phyloP scores from a whole-genome alignment of 2,888 invertebrate species.

The Folsomia manolachei region DNA sequence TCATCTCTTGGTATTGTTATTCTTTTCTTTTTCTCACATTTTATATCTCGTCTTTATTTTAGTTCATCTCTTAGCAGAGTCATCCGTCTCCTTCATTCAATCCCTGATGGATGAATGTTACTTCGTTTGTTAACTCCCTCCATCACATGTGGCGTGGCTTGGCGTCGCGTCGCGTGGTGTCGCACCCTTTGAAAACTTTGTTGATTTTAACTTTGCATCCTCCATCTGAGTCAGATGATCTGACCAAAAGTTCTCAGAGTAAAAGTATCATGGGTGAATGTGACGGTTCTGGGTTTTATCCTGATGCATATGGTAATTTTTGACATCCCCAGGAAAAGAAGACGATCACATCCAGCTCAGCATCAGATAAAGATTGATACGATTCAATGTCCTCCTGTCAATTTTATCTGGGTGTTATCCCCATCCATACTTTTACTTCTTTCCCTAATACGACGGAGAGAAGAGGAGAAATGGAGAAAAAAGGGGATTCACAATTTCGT shows the following conservation, averaged over 20 bases:
- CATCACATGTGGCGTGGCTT: too few relatives aligned
- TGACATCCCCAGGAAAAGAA: constrained; percentile 6
- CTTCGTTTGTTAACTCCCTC: too few relatives aligned
- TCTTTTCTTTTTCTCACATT: not conserved
- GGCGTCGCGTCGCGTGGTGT: not conserved
- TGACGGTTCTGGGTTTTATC: not conserved
- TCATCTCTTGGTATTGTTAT: not conserved
- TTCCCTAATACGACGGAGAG: not conserved
- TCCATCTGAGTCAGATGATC: too few relatives aligned
- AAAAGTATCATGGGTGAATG: too few relatives aligned
- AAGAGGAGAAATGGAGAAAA: not conserved
- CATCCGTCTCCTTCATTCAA: not conserved
- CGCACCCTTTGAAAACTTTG: not conserved
- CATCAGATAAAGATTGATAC: constrained; percentile 9
- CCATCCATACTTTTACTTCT: not conserved
- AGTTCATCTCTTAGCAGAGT: not conserved
- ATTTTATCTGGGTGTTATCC: not conserved
- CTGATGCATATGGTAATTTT: constrained; percentile 15
- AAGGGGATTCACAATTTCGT: not conserved
- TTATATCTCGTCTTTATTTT: not conserved
- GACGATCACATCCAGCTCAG: not conserved
- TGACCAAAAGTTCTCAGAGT: not conserved
- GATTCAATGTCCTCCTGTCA: not conserved
- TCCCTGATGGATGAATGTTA: not conserved
- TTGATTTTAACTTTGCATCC: not conserved